A percentile compares a stretch with the other conserved stretches of the same genome.
Evolutionary conservation across 2,888 invertebrate genomes (phyloP).

Genomic region (Sarcophaga carnaria): DNA sequence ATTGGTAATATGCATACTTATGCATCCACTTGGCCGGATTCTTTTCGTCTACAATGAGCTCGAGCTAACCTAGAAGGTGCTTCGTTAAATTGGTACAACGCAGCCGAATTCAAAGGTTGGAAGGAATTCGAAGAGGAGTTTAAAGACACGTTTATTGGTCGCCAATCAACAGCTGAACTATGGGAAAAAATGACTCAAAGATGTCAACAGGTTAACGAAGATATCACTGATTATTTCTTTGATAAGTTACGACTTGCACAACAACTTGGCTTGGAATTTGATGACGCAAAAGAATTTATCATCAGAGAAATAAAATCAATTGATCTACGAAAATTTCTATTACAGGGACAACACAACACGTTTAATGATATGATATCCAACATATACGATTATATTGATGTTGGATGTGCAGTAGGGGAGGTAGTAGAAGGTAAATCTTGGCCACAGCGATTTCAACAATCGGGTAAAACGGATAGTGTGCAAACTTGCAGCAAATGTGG

Average conservation of each 20-base stretch:
- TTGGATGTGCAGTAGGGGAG: conserved; percentile 17
- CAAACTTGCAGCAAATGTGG: conserved; percentile 36
- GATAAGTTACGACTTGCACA: conserved; percentile 43
- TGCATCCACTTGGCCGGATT: conserved; percentile 22
- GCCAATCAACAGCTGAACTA: no score
- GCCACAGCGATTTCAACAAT: conserved; percentile 16
- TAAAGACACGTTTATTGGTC: no score
- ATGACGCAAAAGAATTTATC: conserved; percentile 34
- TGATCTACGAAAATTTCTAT: conserved; percentile 51
- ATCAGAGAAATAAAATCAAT: conserved; percentile 38
- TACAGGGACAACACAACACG: conserved; percentile 31
- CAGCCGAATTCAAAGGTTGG: no score
- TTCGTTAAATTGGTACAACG: not conserved
- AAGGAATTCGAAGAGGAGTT: no score
- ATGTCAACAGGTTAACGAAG: no score
- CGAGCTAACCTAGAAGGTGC: conserved; percentile 16
- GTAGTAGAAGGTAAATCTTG: not conserved
- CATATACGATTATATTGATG: conserved; percentile 29
- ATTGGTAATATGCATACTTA: conserved; percentile 53
- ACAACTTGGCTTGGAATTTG: conserved; percentile 45
- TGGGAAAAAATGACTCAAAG: no score
- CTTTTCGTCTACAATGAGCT: conserved; percentile 53
- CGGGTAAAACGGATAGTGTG: conserved; percentile 2
- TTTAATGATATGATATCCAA: conserved; percentile 44
- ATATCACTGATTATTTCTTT: conserved; percentile 34